These are phyloP conservation scores for Dendropsophus ebraccatus DNA, from an alignment of 2,113 vertebrate genomes.

Conservation along the genomic window DNA sequence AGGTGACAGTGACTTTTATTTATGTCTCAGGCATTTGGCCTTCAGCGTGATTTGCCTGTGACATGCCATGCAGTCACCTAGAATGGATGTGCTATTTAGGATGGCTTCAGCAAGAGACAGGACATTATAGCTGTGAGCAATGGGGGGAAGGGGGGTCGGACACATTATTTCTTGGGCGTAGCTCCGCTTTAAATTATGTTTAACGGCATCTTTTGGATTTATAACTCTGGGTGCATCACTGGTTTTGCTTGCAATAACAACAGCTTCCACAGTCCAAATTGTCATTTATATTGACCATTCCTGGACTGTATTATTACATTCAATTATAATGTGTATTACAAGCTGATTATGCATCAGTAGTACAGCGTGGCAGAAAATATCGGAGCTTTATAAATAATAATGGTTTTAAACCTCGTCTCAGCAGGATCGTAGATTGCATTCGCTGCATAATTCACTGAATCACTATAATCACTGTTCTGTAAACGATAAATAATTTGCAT, in stretches of 20 bases:
- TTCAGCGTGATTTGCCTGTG: not conserved
- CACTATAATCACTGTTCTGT: not conserved
- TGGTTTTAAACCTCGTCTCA: not conserved
- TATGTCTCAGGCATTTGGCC: not conserved
- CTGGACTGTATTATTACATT: not conserved
- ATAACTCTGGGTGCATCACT: not conserved
- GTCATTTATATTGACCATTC: not conserved
- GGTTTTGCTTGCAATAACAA: not conserved
- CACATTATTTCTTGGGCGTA: constrained; percentile 1
- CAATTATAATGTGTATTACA: not conserved
- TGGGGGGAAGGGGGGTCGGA: not conserved
- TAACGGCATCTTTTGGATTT: not conserved
- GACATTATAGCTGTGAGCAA: not conserved
- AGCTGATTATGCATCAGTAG: not conserved
- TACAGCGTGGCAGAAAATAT: not conserved
- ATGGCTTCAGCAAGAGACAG: no score
- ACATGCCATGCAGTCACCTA: not conserved
- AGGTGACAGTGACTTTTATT: not conserved
- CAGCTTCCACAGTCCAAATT: not conserved
- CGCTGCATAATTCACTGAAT: constrained; percentile 7
- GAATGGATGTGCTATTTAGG: not conserved
- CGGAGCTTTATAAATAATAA: constrained; percentile 9
- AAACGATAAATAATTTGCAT: constrained; percentile 8
- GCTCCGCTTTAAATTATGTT: not conserved
- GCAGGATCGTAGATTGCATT: not conserved